phyloP scores from a whole-genome alignment of 2,888 invertebrate genomes.

The Caenorhabditis sp. region DNA sequence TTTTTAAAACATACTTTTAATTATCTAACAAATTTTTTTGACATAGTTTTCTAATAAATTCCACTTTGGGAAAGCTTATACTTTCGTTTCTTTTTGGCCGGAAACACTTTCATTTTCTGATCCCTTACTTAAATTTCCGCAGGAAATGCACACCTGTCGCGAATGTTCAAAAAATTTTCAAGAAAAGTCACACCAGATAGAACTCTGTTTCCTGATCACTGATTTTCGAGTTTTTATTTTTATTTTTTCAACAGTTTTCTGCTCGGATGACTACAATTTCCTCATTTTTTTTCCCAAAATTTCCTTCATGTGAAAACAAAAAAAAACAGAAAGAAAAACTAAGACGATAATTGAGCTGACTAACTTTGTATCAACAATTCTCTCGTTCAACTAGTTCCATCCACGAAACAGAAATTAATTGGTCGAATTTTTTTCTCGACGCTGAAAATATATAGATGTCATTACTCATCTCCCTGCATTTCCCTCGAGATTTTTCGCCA shows the following conservation, averaged over 20 bases:
- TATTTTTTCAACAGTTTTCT: background rate
- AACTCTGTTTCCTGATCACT: too few relatives aligned
- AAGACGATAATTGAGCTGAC: background rate
- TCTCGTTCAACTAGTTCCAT: background rate
- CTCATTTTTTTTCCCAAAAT: background rate
- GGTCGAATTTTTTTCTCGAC: background rate
- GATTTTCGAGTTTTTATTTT: background rate
- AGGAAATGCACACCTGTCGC: background rate
- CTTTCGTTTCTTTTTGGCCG: conserved; percentile 2
- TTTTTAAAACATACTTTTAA: too few relatives aligned
- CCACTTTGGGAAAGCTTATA: background rate
- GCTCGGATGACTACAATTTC: background rate
- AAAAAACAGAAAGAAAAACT: background rate
- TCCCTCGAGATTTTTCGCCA: background rate
- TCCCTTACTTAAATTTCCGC: background rate
- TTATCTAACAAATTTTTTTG: too few relatives aligned
- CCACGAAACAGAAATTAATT: too few relatives aligned
- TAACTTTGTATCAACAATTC: background rate
- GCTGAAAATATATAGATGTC: background rate
- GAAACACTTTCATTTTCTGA: background rate
- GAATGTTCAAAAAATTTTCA: background rate
- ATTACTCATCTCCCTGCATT: background rate
- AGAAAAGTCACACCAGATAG: too few relatives aligned
- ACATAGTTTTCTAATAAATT: too few relatives aligned
- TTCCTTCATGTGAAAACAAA: background rate